Base-by-base conservation (phyloP, 1,140 invertebrate genomes). In the Radopholus similis region DNA sequence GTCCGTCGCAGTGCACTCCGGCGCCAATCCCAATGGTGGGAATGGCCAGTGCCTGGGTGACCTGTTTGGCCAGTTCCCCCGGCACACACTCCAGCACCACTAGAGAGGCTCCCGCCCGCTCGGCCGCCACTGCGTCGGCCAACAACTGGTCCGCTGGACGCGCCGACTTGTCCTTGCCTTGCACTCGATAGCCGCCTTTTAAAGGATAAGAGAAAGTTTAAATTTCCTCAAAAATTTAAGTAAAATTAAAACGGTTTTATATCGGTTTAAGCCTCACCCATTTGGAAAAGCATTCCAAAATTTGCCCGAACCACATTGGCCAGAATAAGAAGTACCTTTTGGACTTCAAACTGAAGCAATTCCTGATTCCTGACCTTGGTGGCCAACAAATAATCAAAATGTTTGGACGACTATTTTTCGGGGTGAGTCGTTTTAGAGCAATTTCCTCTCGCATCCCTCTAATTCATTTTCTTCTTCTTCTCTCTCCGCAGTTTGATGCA, bases 21-120 rank as follows among this genome's bases (percentile, higher is more conserved):
- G 74, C 74, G 26, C 74, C 74, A 54, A 76, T 76, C 30, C 74
- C 75, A 37, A 76, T 76, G 13, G 66, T 74, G 35, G 74, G 71
- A 15, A 76, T 76, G 5, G 38, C 18, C 2, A 74, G 13, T 4
- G 53, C 28, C 21, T 62, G 28, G 2, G 72, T 71, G 4, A 76
- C 32, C 34, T 53, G 18, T 28, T 26, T 15, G 8, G 56, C 74
- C 42, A 76, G 42, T 21, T 18, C 23, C 8, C 64, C 54, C 13
- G 76, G 73, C 6, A 77, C 66, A 30, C 68, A 58, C 49, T 76
- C 74, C 8, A 77, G 15, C 13, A 76, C 75, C 26, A 74, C 13
- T 26, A 60, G 4, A 18, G 18, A 59, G 13, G 69, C 70, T 18
- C 74, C 75, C 9, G 75, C 66, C 30, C 70, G 26, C 58, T 77